phyloP scores from a whole-genome alignment of 2,113 vertebrate genomes.

The Thryonomys swinderianus region DNA sequence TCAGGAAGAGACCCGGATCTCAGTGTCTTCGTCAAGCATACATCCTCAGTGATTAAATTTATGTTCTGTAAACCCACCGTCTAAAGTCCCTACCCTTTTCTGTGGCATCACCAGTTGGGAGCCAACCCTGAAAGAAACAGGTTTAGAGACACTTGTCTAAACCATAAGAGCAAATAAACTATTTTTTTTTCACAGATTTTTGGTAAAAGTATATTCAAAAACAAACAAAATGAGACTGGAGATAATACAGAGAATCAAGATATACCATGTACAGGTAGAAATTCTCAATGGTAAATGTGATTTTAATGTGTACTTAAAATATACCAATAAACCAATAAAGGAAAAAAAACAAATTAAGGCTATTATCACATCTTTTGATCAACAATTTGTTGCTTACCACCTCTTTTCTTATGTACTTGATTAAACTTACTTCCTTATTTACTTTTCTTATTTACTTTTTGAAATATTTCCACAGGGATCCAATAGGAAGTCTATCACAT shows the following conservation, averaged over 20 bases:
- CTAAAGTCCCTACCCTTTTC: background rate
- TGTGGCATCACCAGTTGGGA: too few species aligned
- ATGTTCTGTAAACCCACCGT: background rate
- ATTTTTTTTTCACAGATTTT: background rate
- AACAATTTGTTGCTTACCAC: background rate
- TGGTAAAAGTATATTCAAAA: background rate
- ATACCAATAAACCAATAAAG: too few species aligned
- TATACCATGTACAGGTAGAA: too few species aligned
- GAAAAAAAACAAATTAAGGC: too few species aligned
- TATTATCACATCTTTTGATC: background rate
- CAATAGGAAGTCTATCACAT: background rate
- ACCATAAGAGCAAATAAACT: background rate
- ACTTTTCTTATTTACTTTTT: slow-evolving; percentile 9
- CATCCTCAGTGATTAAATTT: background rate
- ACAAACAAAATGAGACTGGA: background rate
- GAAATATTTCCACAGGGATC: background rate
- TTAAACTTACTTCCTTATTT: too few species aligned
- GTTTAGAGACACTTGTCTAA: background rate
- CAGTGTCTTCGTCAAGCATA: background rate
- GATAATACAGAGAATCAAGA: too few species aligned
- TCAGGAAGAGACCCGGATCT: background rate
- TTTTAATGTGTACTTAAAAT: too few species aligned
- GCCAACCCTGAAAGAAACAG: background rate
- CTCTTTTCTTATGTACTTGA: background rate
- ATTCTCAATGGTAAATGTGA: too few species aligned